Base-by-base conservation (phyloP, 1,140 invertebrate species). In the Pachyrhynchus sulphureomaculatus region DNA sequence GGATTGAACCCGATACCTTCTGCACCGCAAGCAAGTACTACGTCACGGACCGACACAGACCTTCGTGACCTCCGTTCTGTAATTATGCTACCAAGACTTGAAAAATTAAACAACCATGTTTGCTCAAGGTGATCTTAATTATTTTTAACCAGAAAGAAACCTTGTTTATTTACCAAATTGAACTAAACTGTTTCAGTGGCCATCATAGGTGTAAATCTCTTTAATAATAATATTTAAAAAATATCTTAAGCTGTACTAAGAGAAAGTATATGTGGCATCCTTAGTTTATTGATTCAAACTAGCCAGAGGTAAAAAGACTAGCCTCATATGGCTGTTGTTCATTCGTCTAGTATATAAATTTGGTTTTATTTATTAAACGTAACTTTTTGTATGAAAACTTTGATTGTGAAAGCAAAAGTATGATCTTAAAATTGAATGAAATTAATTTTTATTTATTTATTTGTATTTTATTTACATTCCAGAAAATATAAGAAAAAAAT, bases 401-500 rank as follows among this genome's bases (percentile, higher is more conserved):
- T 39, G 3, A 18, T 39, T 39, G 13, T 1, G n/a, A 13, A 17
- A 18, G 9, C 20, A 20, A n/a, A n/a, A n/a, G n/a, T n/a, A n/a
- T n/a, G n/a, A n/a, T n/a, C n/a, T n/a, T n/a, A n/a, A n/a, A n/a
- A n/a, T n/a, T n/a, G n/a, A n/a, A n/a, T 8, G 24, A 29, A 29
- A 29, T 29, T 29, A 29, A 29, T 6, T 6, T 29, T 29, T 29
- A 10, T 44, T 42, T 42, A 20, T 17, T 44, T 44, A 18, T 44
- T 18, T 44, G n/a, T n/a, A n/a, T n/a, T n/a, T n/a, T n/a, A n/a
- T 18, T 20, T 44, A 44, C 41, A 44, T 44, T 44, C 41, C 41
- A 44, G 20, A 44, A 44, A 44, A 44, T 20, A 44, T 44, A 44
- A 44, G 20, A 39, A 44, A 39, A 44, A 18, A 44, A 44, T 18